Percentiles rank a stretch among this genome's conserved stretches.
phyloP scores from a whole-genome alignment of 2,113 vertebrate species.

The Ammospiza caudacuta region DNA sequence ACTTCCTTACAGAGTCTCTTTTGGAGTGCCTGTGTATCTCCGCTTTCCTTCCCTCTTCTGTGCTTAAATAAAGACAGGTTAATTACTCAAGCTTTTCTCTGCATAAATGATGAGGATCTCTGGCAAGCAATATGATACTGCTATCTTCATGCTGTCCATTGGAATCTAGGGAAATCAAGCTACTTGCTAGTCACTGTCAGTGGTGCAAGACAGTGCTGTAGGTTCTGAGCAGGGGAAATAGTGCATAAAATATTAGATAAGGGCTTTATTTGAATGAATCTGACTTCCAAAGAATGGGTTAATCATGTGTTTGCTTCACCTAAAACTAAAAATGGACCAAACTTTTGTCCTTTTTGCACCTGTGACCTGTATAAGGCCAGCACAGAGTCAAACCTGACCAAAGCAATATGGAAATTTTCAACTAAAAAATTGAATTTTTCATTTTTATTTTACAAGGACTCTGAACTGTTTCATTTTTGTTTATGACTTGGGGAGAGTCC shows the following conservation, averaged over 20 bases:
- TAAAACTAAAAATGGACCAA: not conserved
- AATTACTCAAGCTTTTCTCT: constrained; percentile 18
- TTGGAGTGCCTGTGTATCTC: not conserved
- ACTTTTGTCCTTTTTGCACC: not conserved
- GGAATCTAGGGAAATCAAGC: not conserved
- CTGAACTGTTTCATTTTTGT: not conserved
- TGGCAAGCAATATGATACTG: not conserved
- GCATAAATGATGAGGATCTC: not conserved
- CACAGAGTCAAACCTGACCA: not conserved
- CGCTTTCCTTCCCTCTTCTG: not conserved
- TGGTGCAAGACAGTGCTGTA: not conserved
- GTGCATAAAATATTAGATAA: not conserved
- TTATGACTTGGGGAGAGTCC: not conserved
- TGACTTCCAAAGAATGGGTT: not conserved
- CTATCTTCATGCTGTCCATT: not conserved
- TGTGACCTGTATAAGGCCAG: rapidly evolving
- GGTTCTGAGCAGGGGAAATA: not conserved
- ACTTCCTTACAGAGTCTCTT: not conserved
- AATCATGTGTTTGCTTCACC: not conserved
- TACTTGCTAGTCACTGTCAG: not conserved
- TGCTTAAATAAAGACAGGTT: not conserved
- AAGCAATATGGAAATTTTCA: not conserved
- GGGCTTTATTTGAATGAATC: not conserved
- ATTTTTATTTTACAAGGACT: not conserved
- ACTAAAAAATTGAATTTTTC: not conserved